Evolutionary conservation across 1,140 invertebrate genomes (phyloP).

Genomic region (Lordiphosa mommai): DNA sequence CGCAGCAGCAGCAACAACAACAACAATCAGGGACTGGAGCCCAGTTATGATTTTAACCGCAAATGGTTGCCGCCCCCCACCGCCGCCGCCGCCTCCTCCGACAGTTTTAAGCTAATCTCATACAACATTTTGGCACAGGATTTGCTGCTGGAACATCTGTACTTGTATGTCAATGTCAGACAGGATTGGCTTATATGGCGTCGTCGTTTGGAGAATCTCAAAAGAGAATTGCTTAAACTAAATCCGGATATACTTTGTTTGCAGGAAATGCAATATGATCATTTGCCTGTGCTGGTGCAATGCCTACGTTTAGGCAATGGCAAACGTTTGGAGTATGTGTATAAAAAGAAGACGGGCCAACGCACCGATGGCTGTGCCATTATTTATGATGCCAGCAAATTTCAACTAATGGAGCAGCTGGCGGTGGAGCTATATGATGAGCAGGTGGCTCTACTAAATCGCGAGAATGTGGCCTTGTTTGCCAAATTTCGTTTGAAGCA

Average conservation of each 20-base stretch:
- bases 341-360: constrained; percentile 87
- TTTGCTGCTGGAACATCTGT: constrained; percentile 86
- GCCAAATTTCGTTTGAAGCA: constrained; percentile 84
- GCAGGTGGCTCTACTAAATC: constrained; percentile 82
- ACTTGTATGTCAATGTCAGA: constrained; percentile 86
- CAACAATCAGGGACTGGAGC: constrained; percentile 16
- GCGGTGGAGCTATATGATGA: constrained; percentile 83
- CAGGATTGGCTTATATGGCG: constrained; percentile 85
- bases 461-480: constrained; percentile 93
- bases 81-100: neutral
- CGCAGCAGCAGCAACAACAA: neutral
- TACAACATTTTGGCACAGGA: constrained; percentile 95
- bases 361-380: constrained; percentile 91
- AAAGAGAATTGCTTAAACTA: constrained; percentile 85
- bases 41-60: constrained; percentile 39
- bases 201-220: constrained; percentile 84
- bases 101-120: constrained; percentile 81
- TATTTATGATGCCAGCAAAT: constrained; percentile 85
- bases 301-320: constrained; percentile 24
- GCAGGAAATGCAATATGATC: constrained; percentile 88
- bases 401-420: constrained; percentile 83
- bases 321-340: constrained; percentile 83
- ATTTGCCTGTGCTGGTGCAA: constrained; percentile 80
- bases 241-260: constrained; percentile 86
- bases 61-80: constrained; percentile 26